These are phyloP conservation scores for Aldabrachelys gigantea DNA, from an alignment of 2,113 vertebrate species.

Conservation along the genomic window DNA sequence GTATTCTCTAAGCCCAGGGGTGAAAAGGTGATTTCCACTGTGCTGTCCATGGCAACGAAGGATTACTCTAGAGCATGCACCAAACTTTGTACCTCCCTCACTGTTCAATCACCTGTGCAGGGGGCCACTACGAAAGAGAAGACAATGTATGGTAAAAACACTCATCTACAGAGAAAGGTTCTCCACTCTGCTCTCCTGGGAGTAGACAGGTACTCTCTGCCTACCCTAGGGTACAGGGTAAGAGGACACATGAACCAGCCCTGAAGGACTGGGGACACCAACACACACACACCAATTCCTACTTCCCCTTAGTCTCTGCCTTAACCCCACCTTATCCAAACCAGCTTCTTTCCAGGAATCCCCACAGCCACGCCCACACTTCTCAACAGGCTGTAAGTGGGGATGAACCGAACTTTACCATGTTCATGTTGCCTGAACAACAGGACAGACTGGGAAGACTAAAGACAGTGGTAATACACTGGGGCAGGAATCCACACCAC, in stretches of 20 bases:
- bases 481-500: neutral
- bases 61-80: neutral
- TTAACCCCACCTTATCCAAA: neutral
- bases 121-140: neutral
- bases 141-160: neutral
- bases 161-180: neutral
- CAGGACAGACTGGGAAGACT: neutral
- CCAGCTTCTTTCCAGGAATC: neutral
- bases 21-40: neutral
- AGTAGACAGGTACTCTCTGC: neutral
- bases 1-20: neutral
- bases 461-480: neutral
- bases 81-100: neutral
- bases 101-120: neutral
- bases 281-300: neutral
- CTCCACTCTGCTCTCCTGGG: neutral
- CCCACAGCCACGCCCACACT: neutral
- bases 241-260: neutral
- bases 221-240: neutral
- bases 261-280: neutral
- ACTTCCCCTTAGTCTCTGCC: neutral
- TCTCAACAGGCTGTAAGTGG: neutral
- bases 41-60: neutral
- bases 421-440: neutral
- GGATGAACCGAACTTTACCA: neutral